Base-by-base conservation (phyloP, 2,113 vertebrate species). In the Nibea coibor region DNA sequence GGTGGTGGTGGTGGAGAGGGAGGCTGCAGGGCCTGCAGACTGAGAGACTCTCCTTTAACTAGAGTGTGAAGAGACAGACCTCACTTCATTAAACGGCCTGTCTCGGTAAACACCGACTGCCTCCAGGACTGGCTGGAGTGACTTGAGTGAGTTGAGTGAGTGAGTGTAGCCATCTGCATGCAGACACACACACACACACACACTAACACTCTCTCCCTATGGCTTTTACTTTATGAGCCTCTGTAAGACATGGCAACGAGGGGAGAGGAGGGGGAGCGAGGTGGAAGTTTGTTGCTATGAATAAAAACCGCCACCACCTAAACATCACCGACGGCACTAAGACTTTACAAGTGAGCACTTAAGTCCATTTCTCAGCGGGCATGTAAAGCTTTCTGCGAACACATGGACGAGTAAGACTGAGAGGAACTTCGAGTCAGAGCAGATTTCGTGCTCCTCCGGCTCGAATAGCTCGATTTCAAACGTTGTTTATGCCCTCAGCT, bases 41-140 rank as follows among this genome's bases (percentile, higher is more conserved):
- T 59, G 79, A 53, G 75, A 80, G 57, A 45, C 75, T 83, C 80
- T 86, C 57, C 74, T 39, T 87, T 66, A 84, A 84, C 85, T 68
- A 83, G 85, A 88, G 85, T 85, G 86, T 83, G 84, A 85, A 78
- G 80, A 88, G 81, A 89, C 81, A 61, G 88, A 81, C 17, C 76
- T 39, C 83, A 85, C 87, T 92, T 90, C 88, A 89, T 90, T 90
- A 89, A 86, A 76, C 28, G 66, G 53, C 54, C 85, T 61, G 87
- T 86, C 85, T 90, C 75, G 1, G 83, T 84, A 82, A 86, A 87
- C 87, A 77, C 74, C 45, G 59, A 35, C 79, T 43, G 86, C 86
- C 85, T 86, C 22, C 83, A 86, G 89, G 87, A 91, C 71, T 24
- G 72, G 59, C 75, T 71, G 79, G 5, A 84, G 31, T 54, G 47